phyloP scores from a whole-genome alignment of 2,113 vertebrate species.

The Menidia beryllina region DNA sequence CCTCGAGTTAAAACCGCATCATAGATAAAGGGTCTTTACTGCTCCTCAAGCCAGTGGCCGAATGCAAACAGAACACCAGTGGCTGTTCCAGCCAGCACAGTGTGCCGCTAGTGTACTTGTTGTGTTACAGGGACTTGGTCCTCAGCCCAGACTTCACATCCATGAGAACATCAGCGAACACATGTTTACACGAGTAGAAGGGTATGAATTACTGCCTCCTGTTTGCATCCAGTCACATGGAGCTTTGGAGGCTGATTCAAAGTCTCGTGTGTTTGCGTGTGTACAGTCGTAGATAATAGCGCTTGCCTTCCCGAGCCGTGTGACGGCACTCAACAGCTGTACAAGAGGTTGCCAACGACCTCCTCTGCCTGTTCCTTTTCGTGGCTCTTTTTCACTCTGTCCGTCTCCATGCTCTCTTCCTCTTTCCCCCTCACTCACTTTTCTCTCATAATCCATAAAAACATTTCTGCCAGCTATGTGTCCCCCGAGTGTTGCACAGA shows the following conservation, averaged over 20 bases:
- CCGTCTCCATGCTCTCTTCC: not conserved
- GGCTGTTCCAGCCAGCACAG: not conserved
- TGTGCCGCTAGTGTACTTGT: not conserved
- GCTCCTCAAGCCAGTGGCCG: not conserved
- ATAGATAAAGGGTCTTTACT: not conserved
- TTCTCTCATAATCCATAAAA: not conserved
- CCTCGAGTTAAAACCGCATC: not conserved
- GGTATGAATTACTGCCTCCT: constrained; percentile 48
- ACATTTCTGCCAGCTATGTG: not conserved
- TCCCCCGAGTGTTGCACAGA: not conserved
- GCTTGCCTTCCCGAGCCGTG: constrained; percentile 43
- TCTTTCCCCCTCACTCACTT: not conserved
- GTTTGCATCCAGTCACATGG: constrained; percentile 41
- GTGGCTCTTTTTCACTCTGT: not conserved
- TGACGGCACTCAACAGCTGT: constrained; percentile 70
- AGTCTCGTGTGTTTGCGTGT: constrained; percentile 32
- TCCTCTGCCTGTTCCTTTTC: constrained; percentile 9
- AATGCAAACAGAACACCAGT: constrained; percentile 5
- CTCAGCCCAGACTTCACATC: constrained; percentile 14
- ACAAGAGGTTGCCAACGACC: constrained; percentile 46
- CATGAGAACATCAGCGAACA: constrained; percentile 24
- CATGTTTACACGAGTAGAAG: constrained; percentile 46
- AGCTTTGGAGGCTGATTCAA: constrained; percentile 27
- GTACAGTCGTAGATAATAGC: constrained; percentile 51
- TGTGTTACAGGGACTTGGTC: constrained; percentile 11